phyloP scores from a whole-genome alignment of 2,113 vertebrate genomes.

The Procavia capensis region DNA sequence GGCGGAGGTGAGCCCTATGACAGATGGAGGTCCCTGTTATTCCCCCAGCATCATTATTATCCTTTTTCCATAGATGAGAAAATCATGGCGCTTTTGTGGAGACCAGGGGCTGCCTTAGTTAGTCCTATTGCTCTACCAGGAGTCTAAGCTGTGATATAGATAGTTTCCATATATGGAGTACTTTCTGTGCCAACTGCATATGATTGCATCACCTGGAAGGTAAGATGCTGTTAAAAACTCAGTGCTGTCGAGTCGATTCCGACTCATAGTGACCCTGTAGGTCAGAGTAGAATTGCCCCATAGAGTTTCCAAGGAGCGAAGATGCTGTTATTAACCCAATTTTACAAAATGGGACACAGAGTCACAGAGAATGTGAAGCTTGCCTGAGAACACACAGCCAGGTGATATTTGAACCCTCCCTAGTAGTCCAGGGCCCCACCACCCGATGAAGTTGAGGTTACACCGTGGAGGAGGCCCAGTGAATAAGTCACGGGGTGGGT shows the following conservation, averaged over 20 bases:
- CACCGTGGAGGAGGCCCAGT: not conserved
- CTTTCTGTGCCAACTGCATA: not conserved
- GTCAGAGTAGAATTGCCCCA: too few relatives aligned
- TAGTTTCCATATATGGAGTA: not conserved
- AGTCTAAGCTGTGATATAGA: not conserved
- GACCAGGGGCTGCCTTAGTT: not conserved
- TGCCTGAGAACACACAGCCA: not conserved
- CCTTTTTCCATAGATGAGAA: not conserved
- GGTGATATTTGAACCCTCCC: not conserved
- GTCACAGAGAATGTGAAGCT: not conserved
- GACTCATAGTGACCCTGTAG: too few relatives aligned
- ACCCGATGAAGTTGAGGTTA: not conserved
- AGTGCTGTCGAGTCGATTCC: too few relatives aligned
- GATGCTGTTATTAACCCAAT: not conserved
- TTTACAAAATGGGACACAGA: not conserved
- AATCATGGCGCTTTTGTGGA: not conserved
- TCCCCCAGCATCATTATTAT: not conserved
- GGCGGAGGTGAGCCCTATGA: not conserved
- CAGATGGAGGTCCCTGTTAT: fast-evolving
- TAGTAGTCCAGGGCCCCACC: not conserved
- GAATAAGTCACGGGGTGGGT: not conserved
- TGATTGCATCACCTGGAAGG: not conserved
- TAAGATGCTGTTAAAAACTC: not conserved
- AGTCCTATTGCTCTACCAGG: not conserved
- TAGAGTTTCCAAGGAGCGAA: too few relatives aligned